Conservation (phyloP, 2,113 vertebrate species). For the Suricata suricatta region DNA sequence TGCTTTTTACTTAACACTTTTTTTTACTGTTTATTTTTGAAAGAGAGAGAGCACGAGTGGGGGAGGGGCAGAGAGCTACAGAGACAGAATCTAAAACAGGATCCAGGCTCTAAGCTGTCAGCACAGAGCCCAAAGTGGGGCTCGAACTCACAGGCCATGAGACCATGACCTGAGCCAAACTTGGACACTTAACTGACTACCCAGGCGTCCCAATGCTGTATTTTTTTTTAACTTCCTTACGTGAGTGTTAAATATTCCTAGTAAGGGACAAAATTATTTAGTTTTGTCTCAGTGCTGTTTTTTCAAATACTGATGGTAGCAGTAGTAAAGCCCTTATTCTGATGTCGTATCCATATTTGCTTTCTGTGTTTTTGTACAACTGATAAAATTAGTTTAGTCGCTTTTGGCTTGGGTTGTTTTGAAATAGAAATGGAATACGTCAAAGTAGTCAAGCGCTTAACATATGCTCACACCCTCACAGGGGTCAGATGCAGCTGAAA, state of each 20-base stretch:
- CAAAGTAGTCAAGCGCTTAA: conserved; percentile 78
- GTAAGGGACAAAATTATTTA: not conserved
- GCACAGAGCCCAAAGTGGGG: too few relatives aligned
- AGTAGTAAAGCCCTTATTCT: conserved; percentile 70
- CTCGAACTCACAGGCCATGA: too few relatives aligned
- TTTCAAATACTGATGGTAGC: conserved; percentile 53
- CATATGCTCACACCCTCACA: not conserved
- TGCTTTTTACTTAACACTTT: not conserved
- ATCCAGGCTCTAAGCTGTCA: too few relatives aligned
- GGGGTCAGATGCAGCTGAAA: not conserved
- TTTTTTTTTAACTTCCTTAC: conserved; percentile 14
- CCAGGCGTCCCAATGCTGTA: not conserved
- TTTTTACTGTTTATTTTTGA: too few relatives aligned
- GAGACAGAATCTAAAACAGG: too few relatives aligned
- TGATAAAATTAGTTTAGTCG: conserved; percentile 80
- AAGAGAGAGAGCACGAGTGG: too few relatives aligned
- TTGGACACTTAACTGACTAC: too few relatives aligned
- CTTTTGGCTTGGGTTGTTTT: conserved; percentile 80
- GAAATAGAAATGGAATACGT: conserved; percentile 82
- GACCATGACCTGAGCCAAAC: too few relatives aligned
- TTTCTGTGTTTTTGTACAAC: conserved; percentile 75
- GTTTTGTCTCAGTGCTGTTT: conserved; percentile 29
- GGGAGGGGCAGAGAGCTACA: too few relatives aligned
- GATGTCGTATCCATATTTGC: conserved; percentile 65
- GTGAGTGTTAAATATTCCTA: not conserved